Conservation (phyloP, 2,888 invertebrate genomes). For the Dryococelus australis region DNA sequence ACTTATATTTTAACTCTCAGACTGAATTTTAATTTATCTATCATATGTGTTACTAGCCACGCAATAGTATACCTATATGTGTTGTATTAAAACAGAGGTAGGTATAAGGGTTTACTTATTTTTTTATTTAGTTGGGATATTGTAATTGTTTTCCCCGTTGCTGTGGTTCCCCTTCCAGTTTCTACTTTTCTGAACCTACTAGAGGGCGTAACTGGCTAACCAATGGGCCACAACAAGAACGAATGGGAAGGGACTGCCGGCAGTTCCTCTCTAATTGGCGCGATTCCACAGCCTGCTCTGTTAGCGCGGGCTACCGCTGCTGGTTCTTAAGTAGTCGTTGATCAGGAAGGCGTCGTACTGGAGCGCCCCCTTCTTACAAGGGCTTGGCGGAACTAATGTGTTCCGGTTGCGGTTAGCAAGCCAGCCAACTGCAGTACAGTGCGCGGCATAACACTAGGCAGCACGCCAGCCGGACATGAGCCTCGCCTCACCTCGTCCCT, state of each 20-base stretch:
- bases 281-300: too few species aligned
- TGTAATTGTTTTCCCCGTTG: neutral
- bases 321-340: neutral
- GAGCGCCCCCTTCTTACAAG: neutral
- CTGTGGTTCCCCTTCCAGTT: neutral
- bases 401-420: neutral
- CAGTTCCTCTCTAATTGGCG: too few species aligned
- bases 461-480: too few species aligned
- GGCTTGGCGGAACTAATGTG: neutral
- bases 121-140: neutral
- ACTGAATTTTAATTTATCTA: too few species aligned
- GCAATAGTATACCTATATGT: too few species aligned
- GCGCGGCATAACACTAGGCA: too few species aligned
- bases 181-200: neutral
- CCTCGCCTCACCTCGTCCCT: too few species aligned
- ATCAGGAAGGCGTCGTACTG: neutral
- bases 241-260: neutral
- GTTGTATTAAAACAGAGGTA: too few species aligned
- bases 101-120: too few species aligned
- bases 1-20: too few species aligned
- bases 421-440: too few species aligned
- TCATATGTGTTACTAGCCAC: too few species aligned
- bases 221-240: neutral
- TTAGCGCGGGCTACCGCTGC: neutral
- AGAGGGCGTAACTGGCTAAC: neutral